Conservation (phyloP, 1,140 invertebrate genomes). For the Drosophila subobscura region DNA sequence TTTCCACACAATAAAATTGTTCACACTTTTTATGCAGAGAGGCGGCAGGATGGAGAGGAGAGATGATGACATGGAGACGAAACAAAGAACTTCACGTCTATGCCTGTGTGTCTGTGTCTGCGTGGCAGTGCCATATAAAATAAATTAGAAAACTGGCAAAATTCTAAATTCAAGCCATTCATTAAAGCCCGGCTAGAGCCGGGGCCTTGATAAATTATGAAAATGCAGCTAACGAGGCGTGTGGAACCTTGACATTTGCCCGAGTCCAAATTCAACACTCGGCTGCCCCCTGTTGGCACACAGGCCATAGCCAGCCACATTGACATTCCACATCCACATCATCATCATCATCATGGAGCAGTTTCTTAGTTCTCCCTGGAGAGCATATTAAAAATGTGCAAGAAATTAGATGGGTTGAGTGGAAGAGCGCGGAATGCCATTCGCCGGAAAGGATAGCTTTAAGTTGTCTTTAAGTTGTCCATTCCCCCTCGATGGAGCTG, state of each 20-base stretch:
- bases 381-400: constrained; percentile 33
- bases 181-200: constrained; percentile 12
- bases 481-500: constrained; percentile 14
- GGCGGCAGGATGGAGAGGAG: background rate
- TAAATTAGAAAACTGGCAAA: constrained; percentile 35
- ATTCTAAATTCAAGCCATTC: constrained; percentile 43
- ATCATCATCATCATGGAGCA: constrained; percentile 31
- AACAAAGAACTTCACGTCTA: background rate
- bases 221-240: constrained; percentile 50
- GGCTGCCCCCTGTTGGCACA: constrained; percentile 7
- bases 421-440: background rate
- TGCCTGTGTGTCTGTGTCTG: constrained; percentile 7
- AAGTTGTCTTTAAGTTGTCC: constrained; percentile 23
- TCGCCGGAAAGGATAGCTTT: background rate
- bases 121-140: constrained; percentile 6
- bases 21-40: constrained; percentile 63
- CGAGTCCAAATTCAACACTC: constrained; percentile 19
- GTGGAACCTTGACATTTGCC: constrained; percentile 48
- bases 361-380: constrained; percentile 23
- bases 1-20: constrained; percentile 76
- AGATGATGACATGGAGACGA: background rate
- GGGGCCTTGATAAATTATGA: constrained; percentile 23
- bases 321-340: constrained; percentile 49
- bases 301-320: constrained; percentile 16
- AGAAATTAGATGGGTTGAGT: background rate